phyloP scores from a whole-genome alignment of 2,113 vertebrate genomes.

The Todiramphus chloris region DNA sequence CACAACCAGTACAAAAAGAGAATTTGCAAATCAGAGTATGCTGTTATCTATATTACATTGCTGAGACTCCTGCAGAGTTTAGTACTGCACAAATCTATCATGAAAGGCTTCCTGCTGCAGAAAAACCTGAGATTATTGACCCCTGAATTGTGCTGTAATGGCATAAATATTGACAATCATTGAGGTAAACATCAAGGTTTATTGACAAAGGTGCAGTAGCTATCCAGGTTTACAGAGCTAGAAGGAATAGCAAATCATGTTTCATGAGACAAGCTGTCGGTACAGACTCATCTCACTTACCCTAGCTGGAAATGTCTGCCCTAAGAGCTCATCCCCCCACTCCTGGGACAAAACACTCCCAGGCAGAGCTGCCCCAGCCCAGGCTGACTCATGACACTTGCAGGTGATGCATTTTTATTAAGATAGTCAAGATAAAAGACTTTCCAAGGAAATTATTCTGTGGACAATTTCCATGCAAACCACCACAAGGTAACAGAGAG shows the following conservation, averaged over 20 bases:
- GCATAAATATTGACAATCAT: background rate
- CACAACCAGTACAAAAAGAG: background rate
- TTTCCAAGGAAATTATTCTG: background rate
- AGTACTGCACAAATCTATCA: background rate
- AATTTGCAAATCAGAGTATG: background rate
- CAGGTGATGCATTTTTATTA: background rate
- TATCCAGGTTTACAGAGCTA: background rate
- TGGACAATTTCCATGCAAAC: background rate
- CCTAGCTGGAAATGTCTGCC: background rate
- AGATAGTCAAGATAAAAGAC: background rate
- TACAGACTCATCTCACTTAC: background rate
- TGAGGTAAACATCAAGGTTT: background rate
- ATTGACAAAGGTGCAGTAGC: background rate
- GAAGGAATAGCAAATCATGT: background rate
- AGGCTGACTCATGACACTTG: fast-evolving
- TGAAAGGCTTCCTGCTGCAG: background rate
- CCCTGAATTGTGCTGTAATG: background rate
- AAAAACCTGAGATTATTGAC: background rate
- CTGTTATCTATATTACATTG: background rate
- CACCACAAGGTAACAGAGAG: background rate
- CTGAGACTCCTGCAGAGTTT: background rate
- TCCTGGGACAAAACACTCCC: fast-evolving
- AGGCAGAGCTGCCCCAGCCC: background rate
- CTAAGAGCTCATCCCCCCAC: fast-evolving
- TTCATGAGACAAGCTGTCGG: background rate